These are phyloP conservation scores for Semaprochilodus insignis DNA, from an alignment of 2,797 vertebrate genomes.

Conservation along the genomic window DNA sequence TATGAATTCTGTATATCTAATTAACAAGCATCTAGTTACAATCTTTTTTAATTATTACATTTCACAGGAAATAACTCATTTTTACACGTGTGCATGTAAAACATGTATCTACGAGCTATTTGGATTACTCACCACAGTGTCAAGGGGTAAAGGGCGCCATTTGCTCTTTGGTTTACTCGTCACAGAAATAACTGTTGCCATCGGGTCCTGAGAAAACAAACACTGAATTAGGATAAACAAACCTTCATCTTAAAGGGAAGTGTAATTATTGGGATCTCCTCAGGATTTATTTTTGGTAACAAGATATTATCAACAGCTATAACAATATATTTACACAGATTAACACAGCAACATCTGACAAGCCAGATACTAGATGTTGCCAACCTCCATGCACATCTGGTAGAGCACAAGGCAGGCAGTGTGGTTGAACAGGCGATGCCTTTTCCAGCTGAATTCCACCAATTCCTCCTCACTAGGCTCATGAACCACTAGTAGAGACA, in stretches of 20 bases:
- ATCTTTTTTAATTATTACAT: background rate
- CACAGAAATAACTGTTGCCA: conserved; percentile 90
- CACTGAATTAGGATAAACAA: background rate
- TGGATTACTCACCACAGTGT: conserved; percentile 91
- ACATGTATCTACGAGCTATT: background rate
- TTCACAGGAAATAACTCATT: background rate
- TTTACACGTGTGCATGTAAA: background rate
- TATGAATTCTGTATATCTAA: background rate
- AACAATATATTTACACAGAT: background rate
- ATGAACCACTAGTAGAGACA: conserved; percentile 84
- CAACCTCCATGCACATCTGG: conserved; percentile 98
- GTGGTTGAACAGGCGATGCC: conserved; percentile 94
- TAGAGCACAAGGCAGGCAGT: conserved; percentile 96
- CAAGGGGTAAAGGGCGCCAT: conserved; percentile 95
- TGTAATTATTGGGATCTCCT: background rate
- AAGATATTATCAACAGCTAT: background rate
- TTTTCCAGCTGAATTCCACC: conserved; percentile 95
- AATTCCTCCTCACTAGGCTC: conserved; percentile 82
- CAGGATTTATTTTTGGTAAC: background rate
- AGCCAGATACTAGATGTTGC: background rate
- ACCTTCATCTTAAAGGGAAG: background rate
- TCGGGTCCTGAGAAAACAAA: conserved; percentile 84
- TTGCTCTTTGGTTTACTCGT: conserved; percentile 96
- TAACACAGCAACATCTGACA: background rate
- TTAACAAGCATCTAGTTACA: too few species aligned